Evolutionary conservation across 2,113 vertebrate species (phyloP), one percentile per base, ranked within the genome.

Genomic region (Datnioides undecimradiatus): DNA sequence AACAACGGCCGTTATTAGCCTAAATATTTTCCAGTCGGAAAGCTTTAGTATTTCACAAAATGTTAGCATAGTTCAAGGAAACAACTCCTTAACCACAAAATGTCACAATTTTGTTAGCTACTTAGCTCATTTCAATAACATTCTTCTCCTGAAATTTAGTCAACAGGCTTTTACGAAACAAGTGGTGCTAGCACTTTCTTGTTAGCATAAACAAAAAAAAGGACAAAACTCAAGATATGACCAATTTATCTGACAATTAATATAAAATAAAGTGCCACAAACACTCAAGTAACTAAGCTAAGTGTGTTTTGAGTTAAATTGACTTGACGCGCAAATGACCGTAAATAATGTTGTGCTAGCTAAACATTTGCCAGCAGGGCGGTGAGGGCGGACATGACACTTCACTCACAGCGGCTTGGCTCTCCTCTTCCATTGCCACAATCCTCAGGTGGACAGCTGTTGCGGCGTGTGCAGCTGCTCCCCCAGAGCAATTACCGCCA

Each of bases 391-490:
- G 27, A 41, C 25, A 6, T 2, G 2, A 0, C 0, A 3, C 11
- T 21, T 52, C 3, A 66, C 85, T 79, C 70, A 87, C 86, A 63
- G 11, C 0, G 29, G 21, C 49, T 14, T 57, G 76, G 4, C 16
- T 36, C 19, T 62, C 27, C 33, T 0, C 43, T 8, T 87, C 73
- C 82, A 72, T 41, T 9, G 29, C 34, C 9, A 19, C 55, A 12
- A 60, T n/a, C 13, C 36, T 29, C 8, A 6, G 25, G 14, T 21
- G 16, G 5, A 17, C 51, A 12, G 54, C 21, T 7, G 27, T 14
- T 23, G 21, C 21, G 1, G 31, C 21, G 8, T 16, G 12, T 14
- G 17, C n/a, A n/a, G n/a, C n/a, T n/a, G n/a, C n/a, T n/a, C n/a
- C n/a, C n/a, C n/a, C n/a, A n/a, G n/a, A n/a, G n/a, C n/a, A n/a